phyloP scores from a whole-genome alignment of 1,140 invertebrate species.

The Mercenaria mercenaria region DNA sequence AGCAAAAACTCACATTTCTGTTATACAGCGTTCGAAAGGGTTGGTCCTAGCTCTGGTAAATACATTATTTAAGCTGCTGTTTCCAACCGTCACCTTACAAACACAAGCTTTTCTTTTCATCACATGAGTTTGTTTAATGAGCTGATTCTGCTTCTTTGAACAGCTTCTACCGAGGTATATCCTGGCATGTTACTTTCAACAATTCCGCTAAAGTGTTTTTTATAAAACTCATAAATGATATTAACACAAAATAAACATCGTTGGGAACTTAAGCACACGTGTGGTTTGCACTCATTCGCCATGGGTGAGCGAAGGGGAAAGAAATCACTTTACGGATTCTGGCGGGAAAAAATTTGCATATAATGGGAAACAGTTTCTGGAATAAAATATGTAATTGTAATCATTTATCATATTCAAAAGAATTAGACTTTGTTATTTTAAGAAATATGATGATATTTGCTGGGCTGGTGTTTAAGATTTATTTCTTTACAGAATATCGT shows the following conservation, averaged over 20 bases:
- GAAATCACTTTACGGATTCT: constrained; percentile 8
- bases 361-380: too few relatives aligned
- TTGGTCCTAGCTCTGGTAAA: neutral
- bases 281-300: constrained; percentile 37
- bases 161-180: neutral
- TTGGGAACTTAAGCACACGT: constrained; percentile 37
- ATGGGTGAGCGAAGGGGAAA: constrained; percentile 18
- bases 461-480: too few relatives aligned
- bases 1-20: neutral
- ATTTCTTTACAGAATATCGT: too few relatives aligned
- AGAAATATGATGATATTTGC: too few relatives aligned
- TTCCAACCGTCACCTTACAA: neutral
- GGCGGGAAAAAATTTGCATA: neutral
- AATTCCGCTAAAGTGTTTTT: constrained; percentile 35
- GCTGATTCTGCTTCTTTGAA: constrained; percentile 26
- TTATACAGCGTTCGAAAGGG: neutral
- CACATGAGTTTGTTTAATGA: constrained; percentile 37
- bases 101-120: neutral
- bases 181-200: constrained; percentile 43
- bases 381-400: too few relatives aligned
- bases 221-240: constrained; percentile 54
- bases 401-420: too few relatives aligned
- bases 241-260: constrained; percentile 40
- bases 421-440: too few relatives aligned
- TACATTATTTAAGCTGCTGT: neutral